These are phyloP conservation scores for Aplysia californica DNA, from an alignment of 1,140 invertebrate genomes.

Conservation along the genomic window DNA sequence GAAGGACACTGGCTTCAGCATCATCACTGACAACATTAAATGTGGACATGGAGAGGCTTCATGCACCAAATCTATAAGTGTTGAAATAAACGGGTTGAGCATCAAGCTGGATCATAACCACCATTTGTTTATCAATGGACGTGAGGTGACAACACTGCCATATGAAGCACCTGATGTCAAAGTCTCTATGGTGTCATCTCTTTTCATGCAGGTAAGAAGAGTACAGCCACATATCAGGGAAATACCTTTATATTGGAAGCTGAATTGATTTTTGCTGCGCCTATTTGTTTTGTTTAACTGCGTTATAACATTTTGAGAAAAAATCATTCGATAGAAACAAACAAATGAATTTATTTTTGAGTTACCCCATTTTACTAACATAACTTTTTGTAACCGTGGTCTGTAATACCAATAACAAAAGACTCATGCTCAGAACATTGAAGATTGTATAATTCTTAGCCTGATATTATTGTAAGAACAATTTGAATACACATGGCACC, in stretches of 20 bases:
- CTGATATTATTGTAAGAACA: no score
- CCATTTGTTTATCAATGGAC: slow-evolving; percentile 71
- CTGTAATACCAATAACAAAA: no score
- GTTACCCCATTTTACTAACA: background rate
- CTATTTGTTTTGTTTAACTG: no score
- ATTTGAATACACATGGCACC: no score
- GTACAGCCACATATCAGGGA: no score
- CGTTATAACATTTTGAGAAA: no score
- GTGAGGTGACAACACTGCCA: slow-evolving; percentile 77
- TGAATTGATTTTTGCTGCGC: no score
- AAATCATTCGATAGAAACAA: no score
- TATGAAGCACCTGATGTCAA: slow-evolving; percentile 72
- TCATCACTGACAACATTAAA: slow-evolving; percentile 85
- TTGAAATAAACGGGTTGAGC: slow-evolving; percentile 28
- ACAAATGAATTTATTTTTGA: background rate
- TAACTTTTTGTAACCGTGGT: background rate
- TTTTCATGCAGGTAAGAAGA: slow-evolving; percentile 57
- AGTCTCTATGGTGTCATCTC: slow-evolving; percentile 79
- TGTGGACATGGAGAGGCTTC: slow-evolving; percentile 81
- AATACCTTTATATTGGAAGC: no score
- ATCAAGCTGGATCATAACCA: slow-evolving; percentile 58
- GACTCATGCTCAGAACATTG: no score
- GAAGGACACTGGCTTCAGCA: slow-evolving; percentile 75
- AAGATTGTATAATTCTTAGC: no score
- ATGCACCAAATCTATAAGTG: slow-evolving; percentile 83